Conservation (phyloP, 1,140 invertebrate genomes). For the Drosophila paulistorum region DNA sequence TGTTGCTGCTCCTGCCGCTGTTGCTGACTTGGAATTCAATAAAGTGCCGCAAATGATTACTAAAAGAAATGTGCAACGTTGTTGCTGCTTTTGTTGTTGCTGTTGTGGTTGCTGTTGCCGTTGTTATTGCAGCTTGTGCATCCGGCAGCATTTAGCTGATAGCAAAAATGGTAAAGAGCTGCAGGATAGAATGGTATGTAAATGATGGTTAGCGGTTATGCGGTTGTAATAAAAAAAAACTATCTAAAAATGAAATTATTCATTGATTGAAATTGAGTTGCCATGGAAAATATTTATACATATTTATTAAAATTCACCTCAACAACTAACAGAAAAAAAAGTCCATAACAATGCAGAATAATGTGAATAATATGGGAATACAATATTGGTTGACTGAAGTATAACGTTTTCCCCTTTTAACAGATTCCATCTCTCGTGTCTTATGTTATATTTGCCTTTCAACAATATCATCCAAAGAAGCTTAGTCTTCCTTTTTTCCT, state of each 20-base stretch:
- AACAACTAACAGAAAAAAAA: neutral
- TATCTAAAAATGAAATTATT: constrained; percentile 37
- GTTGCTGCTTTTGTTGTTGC: constrained; percentile 20
- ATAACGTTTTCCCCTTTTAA: too few relatives aligned
- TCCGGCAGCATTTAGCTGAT: constrained; percentile 51
- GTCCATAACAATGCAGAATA: neutral
- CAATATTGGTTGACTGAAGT: too few relatives aligned
- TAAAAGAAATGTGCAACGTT: constrained; percentile 58
- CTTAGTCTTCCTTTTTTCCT: constrained; percentile 36
- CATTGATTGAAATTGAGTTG: constrained; percentile 35
- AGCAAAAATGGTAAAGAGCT: constrained; percentile 20
- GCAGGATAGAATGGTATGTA: constrained; percentile 21
- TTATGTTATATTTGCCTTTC: constrained; percentile 20
- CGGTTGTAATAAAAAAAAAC: constrained; percentile 38
- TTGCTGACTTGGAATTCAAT: constrained; percentile 61
- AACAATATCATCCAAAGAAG: constrained; percentile 39
- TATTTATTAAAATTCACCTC: neutral
- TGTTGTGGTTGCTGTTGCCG: constrained; percentile 25
- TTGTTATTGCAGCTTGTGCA: constrained; percentile 50
- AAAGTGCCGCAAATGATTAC: constrained; percentile 66
- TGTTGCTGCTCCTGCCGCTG: neutral
- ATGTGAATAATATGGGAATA: neutral
- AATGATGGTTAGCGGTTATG: constrained; percentile 48
- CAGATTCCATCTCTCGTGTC: constrained; percentile 3
- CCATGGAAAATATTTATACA: neutral